Evolutionary conservation across 2,888 invertebrate genomes (phyloP).

Genomic region (Watsonalla binaria): DNA sequence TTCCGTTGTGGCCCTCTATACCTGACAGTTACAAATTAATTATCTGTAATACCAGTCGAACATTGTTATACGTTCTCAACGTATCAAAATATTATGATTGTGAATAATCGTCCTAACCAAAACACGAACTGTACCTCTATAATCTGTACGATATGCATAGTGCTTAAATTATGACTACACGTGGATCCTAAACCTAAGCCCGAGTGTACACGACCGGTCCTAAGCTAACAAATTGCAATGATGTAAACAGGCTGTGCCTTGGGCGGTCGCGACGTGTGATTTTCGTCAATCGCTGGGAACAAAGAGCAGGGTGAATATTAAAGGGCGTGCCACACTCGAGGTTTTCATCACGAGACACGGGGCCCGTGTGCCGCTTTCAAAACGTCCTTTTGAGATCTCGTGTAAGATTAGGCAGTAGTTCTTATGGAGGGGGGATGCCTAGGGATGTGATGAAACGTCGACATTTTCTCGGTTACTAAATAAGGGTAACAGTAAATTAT

Average conservation of each 20-base stretch:
- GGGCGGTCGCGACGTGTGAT: conserved; percentile 42
- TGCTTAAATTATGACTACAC: conserved; percentile 2
- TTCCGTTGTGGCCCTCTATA: too few species aligned
- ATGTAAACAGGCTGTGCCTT: conserved; percentile 18
- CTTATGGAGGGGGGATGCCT: conserved; percentile 51
- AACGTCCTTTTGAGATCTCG: conserved; percentile 72
- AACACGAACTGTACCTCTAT: too few species aligned
- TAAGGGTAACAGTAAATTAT: too few species aligned
- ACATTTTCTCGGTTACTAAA: neutral
- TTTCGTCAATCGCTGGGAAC: conserved; percentile 72
- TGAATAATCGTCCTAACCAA: too few species aligned
- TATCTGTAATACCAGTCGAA: too few species aligned
- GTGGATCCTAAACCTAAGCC: conserved; percentile 13
- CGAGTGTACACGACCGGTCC: conserved; percentile 14
- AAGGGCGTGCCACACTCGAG: conserved; percentile 66
- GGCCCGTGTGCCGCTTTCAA: conserved; percentile 63
- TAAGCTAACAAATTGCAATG: conserved; percentile 44
- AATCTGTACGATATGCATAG: too few species aligned
- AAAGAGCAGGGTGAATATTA: conserved; percentile 72
- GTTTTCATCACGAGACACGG: conserved; percentile 71
- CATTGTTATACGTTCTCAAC: too few species aligned
- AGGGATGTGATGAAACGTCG: conserved; percentile 32
- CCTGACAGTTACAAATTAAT: too few species aligned
- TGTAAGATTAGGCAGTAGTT: conserved; percentile 75
- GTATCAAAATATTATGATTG: too few species aligned